A percentile compares a stretch with the other conserved stretches of the same genome.
Evolutionary conservation across 2,113 vertebrate species (phyloP).

Genomic region (Morphnarchus princeps): DNA sequence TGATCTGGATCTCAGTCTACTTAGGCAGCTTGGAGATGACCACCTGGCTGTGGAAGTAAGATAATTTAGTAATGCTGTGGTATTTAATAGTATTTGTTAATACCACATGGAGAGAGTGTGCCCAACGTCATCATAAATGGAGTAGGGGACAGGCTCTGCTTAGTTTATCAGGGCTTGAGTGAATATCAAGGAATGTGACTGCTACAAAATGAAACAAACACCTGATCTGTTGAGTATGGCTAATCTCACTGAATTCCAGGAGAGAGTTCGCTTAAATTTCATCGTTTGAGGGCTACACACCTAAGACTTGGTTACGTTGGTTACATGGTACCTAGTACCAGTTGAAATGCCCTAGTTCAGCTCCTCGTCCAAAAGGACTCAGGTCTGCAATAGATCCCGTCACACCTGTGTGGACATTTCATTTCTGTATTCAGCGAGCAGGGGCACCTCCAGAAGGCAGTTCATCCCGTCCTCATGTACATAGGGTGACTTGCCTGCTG

Average conservation of each 20-base stretch:
- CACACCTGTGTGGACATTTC: background rate
- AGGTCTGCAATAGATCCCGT: background rate
- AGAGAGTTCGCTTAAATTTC: background rate
- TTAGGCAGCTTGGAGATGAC: background rate
- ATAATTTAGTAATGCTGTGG: background rate
- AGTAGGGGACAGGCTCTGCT: background rate
- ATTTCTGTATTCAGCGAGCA: background rate
- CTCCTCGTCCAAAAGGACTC: background rate
- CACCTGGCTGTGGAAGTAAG: background rate
- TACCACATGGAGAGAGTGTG: background rate
- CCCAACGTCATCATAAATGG: background rate
- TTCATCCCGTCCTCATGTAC: background rate
- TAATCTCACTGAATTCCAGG: background rate
- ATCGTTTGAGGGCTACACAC: background rate
- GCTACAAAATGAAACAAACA: background rate
- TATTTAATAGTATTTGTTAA: background rate
- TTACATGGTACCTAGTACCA: background rate
- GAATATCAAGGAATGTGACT: background rate
- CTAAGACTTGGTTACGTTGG: fast-evolving
- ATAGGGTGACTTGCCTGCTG: background rate
- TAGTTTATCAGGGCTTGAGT: background rate
- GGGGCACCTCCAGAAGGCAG: background rate
- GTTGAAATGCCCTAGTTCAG: background rate
- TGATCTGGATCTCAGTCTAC: background rate
- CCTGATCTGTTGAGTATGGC: no score